Evolutionary conservation across 2,113 vertebrate species (phyloP).

Genomic region (Tyrannus savana): DNA sequence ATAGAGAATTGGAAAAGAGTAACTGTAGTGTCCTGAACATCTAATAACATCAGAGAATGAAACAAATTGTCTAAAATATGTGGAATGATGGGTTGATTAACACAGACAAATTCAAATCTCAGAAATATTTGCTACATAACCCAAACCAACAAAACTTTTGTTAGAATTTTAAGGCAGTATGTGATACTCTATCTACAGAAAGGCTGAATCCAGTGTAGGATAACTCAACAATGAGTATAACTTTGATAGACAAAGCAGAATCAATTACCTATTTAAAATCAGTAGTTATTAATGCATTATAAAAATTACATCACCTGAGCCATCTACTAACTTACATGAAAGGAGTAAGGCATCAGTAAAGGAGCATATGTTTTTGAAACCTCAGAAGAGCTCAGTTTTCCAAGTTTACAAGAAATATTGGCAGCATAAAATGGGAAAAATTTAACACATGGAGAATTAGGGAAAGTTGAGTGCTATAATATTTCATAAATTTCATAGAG

Average conservation of each 20-base stretch:
- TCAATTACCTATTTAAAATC: not conserved
- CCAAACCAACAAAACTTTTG: not conserved
- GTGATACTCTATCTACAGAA: not conserved
- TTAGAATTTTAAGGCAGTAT: not conserved
- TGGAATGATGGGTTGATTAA: not conserved
- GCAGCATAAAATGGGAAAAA: not conserved
- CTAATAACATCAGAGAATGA: not conserved
- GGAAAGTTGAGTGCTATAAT: not conserved
- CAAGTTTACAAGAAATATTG: not conserved
- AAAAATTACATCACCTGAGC: not conserved
- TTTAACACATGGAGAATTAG: not conserved
- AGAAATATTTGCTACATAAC: not conserved
- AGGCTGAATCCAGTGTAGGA: not conserved
- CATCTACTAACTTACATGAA: not conserved
- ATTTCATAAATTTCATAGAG: not conserved
- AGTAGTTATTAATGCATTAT: not conserved
- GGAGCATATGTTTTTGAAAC: not conserved
- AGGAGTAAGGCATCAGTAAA: not conserved
- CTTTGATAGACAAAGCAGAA: not conserved
- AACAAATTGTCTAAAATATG: not conserved
- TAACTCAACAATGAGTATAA: not conserved
- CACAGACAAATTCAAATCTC: not conserved
- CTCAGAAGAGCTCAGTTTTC: not conserved
- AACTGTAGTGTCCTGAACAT: not conserved
- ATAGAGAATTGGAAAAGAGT: not conserved